A percentile compares a stretch with the other conserved stretches of the same genome.
Evolutionary conservation across 1,140 invertebrate genomes (phyloP).

Genomic region (Procambarus virginalis): DNA sequence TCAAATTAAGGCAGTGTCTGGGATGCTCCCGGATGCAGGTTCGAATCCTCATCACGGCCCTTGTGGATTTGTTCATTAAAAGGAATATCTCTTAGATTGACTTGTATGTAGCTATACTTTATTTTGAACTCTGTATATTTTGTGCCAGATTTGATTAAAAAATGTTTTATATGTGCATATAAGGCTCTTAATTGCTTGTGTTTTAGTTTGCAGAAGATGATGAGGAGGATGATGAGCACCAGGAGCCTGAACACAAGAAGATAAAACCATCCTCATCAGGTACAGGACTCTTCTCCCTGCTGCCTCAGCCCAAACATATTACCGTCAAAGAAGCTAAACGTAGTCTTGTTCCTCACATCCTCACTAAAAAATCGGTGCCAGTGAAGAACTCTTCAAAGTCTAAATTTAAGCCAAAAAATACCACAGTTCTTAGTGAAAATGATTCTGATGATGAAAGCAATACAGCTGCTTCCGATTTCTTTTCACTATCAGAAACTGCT

Average conservation of each 20-base stretch:
- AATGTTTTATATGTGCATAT: too few species aligned
- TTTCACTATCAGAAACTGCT: slow-evolving; percentile 56
- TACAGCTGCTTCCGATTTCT: slow-evolving; percentile 59
- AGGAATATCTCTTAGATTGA: too few species aligned
- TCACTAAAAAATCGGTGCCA: slow-evolving; percentile 61
- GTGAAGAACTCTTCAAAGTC: slow-evolving; percentile 6
- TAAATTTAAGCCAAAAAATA: background rate
- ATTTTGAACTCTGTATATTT: background rate
- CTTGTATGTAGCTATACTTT: too few species aligned
- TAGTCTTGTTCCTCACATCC: slow-evolving; percentile 63
- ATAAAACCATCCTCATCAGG: slow-evolving; percentile 54
- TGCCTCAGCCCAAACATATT: slow-evolving; percentile 65
- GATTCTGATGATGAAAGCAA: slow-evolving; percentile 50
- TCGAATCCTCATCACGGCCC: too few species aligned
- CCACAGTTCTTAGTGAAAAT: background rate
- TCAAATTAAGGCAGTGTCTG: too few species aligned
- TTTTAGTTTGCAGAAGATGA: slow-evolving; percentile 69
- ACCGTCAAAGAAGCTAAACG: slow-evolving; percentile 54
- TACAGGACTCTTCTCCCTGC: slow-evolving; percentile 68
- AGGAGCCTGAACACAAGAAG: slow-evolving; percentile 39
- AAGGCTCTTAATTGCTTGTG: background rate
- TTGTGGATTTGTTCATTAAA: too few species aligned
- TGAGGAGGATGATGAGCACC: slow-evolving; percentile 54
- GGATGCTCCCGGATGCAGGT: too few species aligned
- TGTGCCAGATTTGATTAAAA: background rate